phyloP scores from a whole-genome alignment of 2,888 invertebrate genomes.

The Cotesia congregata region DNA sequence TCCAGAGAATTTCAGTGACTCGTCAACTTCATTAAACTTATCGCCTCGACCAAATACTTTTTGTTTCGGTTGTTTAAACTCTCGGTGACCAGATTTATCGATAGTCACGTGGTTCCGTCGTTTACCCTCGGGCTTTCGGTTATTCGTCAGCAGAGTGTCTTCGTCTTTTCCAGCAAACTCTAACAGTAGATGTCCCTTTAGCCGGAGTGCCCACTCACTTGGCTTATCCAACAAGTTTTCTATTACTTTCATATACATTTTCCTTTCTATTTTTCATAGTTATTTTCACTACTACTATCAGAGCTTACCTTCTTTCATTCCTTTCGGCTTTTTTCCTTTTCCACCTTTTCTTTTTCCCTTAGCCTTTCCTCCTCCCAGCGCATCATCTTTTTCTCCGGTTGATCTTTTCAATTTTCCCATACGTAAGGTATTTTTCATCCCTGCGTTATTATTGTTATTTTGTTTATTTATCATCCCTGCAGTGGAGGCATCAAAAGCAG shows the following conservation, averaged over 20 bases:
- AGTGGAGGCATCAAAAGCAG: not conserved
- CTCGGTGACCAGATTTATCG: not conserved
- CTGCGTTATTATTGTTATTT: conserved; percentile 3
- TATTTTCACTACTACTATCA: conserved; percentile 6
- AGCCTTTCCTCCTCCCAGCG: not conserved
- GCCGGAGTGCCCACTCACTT: not conserved
- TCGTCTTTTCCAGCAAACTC: not conserved
- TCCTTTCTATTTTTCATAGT: not conserved
- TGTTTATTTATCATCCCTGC: not conserved
- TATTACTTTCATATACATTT: conserved; percentile 4
- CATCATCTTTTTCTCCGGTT: conserved; percentile 16
- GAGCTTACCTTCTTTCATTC: conserved; percentile 1
- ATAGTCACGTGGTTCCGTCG: not conserved
- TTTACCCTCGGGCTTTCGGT: not conserved
- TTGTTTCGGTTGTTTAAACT: not conserved
- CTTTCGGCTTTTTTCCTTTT: conserved; percentile 1
- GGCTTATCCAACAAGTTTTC: not conserved
- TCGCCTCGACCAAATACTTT: not conserved
- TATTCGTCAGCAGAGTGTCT: not conserved
- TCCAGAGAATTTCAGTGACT: not conserved
- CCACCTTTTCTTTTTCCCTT: conserved; percentile 15
- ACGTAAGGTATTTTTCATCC: not conserved
- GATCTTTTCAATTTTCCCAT: conserved; percentile 15
- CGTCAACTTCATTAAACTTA: not conserved
- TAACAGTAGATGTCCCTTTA: not conserved